Conservation (phyloP, 2,113 vertebrate species). For the Caranx ignobilis region DNA sequence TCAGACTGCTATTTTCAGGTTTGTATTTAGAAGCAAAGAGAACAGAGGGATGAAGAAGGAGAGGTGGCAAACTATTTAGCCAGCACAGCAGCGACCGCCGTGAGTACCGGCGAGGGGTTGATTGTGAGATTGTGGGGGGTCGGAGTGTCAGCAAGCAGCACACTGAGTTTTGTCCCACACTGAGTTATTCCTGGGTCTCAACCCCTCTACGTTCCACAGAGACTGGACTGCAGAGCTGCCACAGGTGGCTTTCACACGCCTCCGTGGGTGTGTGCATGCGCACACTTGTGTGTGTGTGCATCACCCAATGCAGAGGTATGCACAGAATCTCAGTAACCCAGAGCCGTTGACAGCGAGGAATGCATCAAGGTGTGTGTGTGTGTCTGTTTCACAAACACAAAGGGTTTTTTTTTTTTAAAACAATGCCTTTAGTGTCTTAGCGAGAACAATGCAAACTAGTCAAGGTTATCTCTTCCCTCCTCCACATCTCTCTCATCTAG, state of each 20-base stretch:
- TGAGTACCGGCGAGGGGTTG: conserved; percentile 34
- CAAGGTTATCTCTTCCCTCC: conserved; percentile 32
- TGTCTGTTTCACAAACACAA: conserved; percentile 44
- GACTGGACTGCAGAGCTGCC: conserved; percentile 54
- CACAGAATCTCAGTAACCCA: conserved; percentile 54
- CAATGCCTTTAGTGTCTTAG: conserved; percentile 59
- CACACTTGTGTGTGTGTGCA: conserved; percentile 48
- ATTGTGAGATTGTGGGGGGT: conserved; percentile 8
- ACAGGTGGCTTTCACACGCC: conserved; percentile 76
- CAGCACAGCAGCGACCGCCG: conserved; percentile 14
- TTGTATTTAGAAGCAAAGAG: not conserved
- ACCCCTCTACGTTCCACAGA: conserved; percentile 59
- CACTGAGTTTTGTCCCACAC: conserved; percentile 60
- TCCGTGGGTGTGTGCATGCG: conserved; percentile 48
- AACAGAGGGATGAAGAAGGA: conserved; percentile 3
- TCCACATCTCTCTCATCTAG: conserved; percentile 36
- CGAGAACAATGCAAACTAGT: conserved; percentile 52
- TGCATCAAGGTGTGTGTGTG: conserved; percentile 66
- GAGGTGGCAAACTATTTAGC: conserved; percentile 44
- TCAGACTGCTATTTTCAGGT: conserved; percentile 41
- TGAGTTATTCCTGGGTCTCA: conserved; percentile 75
- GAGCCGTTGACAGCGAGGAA: conserved; percentile 69
- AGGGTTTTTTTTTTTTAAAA: conserved; percentile 31
- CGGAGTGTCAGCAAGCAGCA: not conserved
- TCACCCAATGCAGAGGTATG: conserved; percentile 65